phyloP scores from a whole-genome alignment of 2,888 invertebrate genomes.

The Agrotis clavis region DNA sequence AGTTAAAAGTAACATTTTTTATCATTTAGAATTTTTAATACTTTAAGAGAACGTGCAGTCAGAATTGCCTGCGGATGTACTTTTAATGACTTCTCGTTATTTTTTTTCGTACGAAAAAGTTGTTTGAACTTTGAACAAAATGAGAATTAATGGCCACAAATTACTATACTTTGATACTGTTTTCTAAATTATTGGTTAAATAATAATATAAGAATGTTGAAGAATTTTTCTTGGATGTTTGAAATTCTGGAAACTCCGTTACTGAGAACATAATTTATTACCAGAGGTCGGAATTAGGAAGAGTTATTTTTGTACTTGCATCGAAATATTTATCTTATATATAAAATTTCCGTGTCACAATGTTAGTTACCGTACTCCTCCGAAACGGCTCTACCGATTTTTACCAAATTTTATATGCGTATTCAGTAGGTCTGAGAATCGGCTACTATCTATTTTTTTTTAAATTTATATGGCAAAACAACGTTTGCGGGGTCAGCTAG shows the following conservation, averaged over 20 bases:
- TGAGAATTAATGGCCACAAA: conserved; percentile 56
- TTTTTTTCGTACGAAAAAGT: conserved; percentile 55
- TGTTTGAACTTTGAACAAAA: conserved; percentile 54
- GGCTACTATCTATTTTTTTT: too few species aligned
- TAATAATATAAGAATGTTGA: conserved; percentile 17
- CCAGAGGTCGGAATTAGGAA: too few species aligned
- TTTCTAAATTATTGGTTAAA: conserved; percentile 20
- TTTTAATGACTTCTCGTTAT: conserved; percentile 63
- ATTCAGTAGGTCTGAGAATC: too few species aligned
- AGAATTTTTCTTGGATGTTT: conserved; percentile 1
- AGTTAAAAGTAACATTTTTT: conserved; percentile 66
- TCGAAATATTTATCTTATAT: too few species aligned
- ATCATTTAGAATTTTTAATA: conserved; percentile 60
- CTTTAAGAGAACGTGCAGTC: conserved; percentile 58
- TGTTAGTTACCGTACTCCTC: too few species aligned
- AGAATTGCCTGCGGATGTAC: conserved; percentile 64
- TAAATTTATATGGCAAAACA: too few species aligned
- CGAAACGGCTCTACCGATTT: too few species aligned
- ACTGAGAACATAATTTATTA: neutral
- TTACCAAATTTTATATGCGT: too few species aligned
- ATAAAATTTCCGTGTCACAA: too few species aligned
- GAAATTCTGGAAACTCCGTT: neutral
- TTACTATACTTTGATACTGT: conserved; percentile 39
- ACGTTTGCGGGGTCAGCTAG: too few species aligned
- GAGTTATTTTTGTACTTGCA: too few species aligned